Evolutionary conservation across 2,113 vertebrate species (phyloP), one percentile per base, ranked within the genome.

Genomic region (Mobula hypostoma): DNA sequence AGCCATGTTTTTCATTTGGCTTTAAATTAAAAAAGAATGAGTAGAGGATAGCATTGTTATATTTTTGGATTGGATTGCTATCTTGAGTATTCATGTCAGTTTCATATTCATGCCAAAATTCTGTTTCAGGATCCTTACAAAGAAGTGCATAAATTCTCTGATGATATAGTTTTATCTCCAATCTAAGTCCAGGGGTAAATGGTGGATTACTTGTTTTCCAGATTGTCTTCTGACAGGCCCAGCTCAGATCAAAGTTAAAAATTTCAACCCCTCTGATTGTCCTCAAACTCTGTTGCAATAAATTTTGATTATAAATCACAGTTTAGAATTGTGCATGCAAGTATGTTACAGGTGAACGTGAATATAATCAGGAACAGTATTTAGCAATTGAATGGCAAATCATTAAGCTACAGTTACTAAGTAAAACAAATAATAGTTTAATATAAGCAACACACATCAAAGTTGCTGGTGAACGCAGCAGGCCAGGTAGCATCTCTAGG

Each of bases 1-100:
- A 90, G 61, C 56, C 83, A 90, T 58, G n/a, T 90, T 90, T 90
- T 90, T 58, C 63, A 17, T 90, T 90, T 90, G 85, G 61, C 85
- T 27, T 66, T 17, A 94, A 94, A 79, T 94, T 72, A n/a, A 32
- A 77, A 76, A 58, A 19, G 11, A 94, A 15, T 66, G 24, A 48
- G 66, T 36, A 79, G 4, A 36, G 32, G 32, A 40, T 32, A 80
- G 12, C 78, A 40, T 40, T 40, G 78, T 82, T 48, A 83, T 56
- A 56, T 83, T 56, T 48, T 83, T 83, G 40, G 17, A 17, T 83
- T 48, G 48, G 48, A 48, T 48, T 48, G 1, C 1, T 48, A 48
- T 48, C 48, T 36, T 36, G 48, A 48, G 48, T 48, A 48, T 48
- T 48, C 48, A 48, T 48, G 48, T 48, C 48, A 48, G 48, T 48